These are phyloP conservation scores for Stegostoma tigrinum DNA, from an alignment of 2,113 vertebrate species.

Conservation along the genomic window DNA sequence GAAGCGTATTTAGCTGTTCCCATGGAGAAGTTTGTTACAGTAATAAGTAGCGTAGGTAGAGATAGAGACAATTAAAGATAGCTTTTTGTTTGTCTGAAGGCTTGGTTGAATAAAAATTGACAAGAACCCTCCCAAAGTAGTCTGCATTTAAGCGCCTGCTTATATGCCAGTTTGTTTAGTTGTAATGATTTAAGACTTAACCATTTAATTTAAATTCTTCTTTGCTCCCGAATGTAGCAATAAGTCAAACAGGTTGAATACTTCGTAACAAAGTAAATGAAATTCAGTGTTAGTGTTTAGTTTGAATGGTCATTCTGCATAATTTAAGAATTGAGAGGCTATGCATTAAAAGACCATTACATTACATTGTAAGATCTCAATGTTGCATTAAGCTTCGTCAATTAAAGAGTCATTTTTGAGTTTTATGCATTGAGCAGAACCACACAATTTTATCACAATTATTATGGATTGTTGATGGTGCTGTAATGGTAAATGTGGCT, in stretches of 20 bases:
- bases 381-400: neutral
- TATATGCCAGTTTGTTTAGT: constrained; percentile 1
- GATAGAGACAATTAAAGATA: constrained; percentile 90
- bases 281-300: neutral
- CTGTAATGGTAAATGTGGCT: neutral
- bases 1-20: constrained; percentile 87
- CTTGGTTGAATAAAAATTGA: constrained; percentile 43
- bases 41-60: constrained; percentile 82
- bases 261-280: neutral
- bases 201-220: neutral
- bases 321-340: neutral
- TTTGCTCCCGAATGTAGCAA: neutral
- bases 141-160: constrained; percentile 21
- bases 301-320: neutral
- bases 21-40: constrained; percentile 81
- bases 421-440: neutral
- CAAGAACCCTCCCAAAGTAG: constrained; percentile 25
- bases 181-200: neutral
- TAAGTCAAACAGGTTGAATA: neutral
- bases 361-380: neutral
- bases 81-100: constrained; percentile 72
- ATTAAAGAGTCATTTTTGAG: neutral
- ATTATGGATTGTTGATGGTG: neutral
- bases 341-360: neutral
- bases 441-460: neutral